These are phyloP conservation scores for Acleris holmiana DNA, from an alignment of 2,888 invertebrate species.

Conservation along the genomic window DNA sequence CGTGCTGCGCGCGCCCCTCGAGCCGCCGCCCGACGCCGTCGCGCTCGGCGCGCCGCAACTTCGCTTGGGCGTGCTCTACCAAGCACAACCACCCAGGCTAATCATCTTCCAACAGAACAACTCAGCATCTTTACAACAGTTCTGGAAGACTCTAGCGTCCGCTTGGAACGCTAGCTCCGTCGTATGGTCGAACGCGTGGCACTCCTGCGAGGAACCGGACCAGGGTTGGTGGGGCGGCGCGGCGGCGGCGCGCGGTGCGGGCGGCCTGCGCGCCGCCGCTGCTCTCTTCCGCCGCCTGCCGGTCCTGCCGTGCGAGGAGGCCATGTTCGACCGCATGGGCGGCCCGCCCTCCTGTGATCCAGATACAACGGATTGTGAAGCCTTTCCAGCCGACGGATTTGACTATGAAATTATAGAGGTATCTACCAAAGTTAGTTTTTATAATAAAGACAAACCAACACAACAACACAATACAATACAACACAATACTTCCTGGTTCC, in stretches of 20 bases:
- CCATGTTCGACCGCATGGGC: constrained; percentile 87
- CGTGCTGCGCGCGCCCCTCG: constrained; percentile 69
- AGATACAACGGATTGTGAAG: constrained; percentile 70
- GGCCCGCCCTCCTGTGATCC: constrained; percentile 74
- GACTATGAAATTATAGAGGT: constrained; percentile 66
- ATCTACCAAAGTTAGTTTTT: not conserved
- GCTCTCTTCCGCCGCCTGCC: constrained; percentile 85
- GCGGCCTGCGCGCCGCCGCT: constrained; percentile 81
- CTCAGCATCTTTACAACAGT: constrained; percentile 77
- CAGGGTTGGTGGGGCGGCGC: constrained; percentile 78
- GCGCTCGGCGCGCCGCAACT: constrained; percentile 80
- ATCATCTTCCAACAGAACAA: constrained; percentile 79
- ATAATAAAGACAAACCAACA: too few relatives aligned
- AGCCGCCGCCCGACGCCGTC: constrained; percentile 73
- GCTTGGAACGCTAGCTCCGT: constrained; percentile 78
- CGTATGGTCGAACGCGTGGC: constrained; percentile 79
- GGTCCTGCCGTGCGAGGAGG: constrained; percentile 89
- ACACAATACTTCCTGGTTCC: too few relatives aligned
- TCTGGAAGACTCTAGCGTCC: constrained; percentile 81
- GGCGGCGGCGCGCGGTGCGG: constrained; percentile 72
- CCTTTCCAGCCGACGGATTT: constrained; percentile 55
- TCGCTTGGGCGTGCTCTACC: constrained; percentile 76
- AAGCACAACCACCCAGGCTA: constrained; percentile 68
- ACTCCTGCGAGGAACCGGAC: constrained; percentile 67
- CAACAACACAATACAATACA: too few relatives aligned